Evolutionary conservation across 2,888 invertebrate species (phyloP), one percentile per base, ranked within the genome.

Genomic region (Hesperia comma): DNA sequence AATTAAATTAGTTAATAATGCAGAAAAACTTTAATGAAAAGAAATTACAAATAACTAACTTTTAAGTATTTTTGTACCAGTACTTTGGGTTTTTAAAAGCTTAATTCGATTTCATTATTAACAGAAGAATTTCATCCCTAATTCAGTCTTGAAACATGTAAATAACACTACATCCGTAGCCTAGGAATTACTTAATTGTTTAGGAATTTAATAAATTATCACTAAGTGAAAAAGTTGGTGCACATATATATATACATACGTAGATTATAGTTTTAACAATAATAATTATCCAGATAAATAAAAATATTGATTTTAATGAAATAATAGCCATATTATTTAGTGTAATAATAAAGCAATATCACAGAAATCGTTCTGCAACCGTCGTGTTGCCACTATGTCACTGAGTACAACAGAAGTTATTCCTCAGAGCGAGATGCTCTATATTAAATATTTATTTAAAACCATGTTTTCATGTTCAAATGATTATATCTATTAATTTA

Each of bases 291-390:
- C 54, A 63, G 43, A 62, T 56, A 26, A 63, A 56, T 55, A 17
- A 55, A 14, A 41, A n/a, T 37, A 41, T 32, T 54, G 54, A 56
- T 51, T 64, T 64, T 64, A 62, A 76, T 64, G 40, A 81, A 72
- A 74, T 76, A 75, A 81, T 85, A 87, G 87, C 87, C 87, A 88
- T 87, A 88, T 84, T 85, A 85, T 82, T 80, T 78, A 82, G 78
- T 74, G 75, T 77, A 79, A 75, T 75, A 71, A 69, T 67, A 66
- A 70, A 67, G 66, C 67, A 69, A 54, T 56, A 40, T 55, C 63
- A 58, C 55, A 55, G 63, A 43, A 69, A 70, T 58, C 63, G 74
- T 75, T 75, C 74, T 75, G 74, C 72, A 67, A 68, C 70, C 70
- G 66, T 71, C 67, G 63, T 70, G 66, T 15, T 43, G 15, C 43